Base-by-base conservation (phyloP, 64 coral and sea anemone species). In the Montipora efflorescens region DNA sequence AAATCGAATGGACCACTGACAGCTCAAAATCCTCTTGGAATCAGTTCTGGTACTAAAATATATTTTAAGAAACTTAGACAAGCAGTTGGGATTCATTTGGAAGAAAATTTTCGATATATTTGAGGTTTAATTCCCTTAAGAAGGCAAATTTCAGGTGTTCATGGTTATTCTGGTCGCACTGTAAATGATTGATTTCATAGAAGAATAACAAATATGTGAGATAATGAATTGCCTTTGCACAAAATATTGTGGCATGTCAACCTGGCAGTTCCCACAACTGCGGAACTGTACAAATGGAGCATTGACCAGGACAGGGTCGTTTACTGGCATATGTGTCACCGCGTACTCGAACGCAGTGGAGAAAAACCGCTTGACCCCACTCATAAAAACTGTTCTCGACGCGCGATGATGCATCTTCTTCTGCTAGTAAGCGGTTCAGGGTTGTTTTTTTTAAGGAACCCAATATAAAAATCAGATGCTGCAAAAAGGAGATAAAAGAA, bases 221-320 rank as follows among this genome's bases (percentile, higher is more conserved):
- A 16, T 64, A 46, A 67, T 51, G 43, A 46, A 15, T 83, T 82
- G 83, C 67, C 90, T 74, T 12, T 74, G 90, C 21, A 91, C 55
- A 12, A 82, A 90, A 55, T 73, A 91, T 73, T 82, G 78, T 74
- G 59, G 78, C 79, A 82, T 91, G 62, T 47, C 55, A 64, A 83
- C 43, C 45, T 45, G 43, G 67, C 43, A 57, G 90, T 69, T 68
- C 28, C 83, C 58, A 46, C 79, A 4, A 20, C 82, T 48, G 4
- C 47, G 59, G 67, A 91, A 91, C 44, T 82, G 3, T 44, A 91
- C 62, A 71, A 91, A 91, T 62, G 20, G 47, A 15, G 78, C 90
- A 28, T 91, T 91, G n/a, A 15, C 59, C 8, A 91, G 90, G 19
- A 82, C 47, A 21, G 67, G 59, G 47, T 83, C 90, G 58, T 91